A percentile compares a stretch with the other conserved stretches of the same genome.
These are phyloP conservation scores for Operophtera brumata DNA, from an alignment of 2,888 invertebrate genomes.

Conservation along the genomic window DNA sequence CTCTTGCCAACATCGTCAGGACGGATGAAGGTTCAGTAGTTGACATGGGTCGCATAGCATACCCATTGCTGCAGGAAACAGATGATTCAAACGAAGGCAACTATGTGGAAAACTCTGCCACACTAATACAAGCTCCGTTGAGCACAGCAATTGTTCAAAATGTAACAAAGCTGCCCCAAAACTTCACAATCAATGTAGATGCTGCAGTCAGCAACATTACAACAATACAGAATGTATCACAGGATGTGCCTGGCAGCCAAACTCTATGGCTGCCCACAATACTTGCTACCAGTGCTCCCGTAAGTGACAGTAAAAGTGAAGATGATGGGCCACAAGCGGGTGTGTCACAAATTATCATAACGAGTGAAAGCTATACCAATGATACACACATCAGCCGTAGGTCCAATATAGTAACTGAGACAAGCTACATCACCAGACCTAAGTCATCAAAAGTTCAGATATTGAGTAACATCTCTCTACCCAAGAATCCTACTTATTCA, in stretches of 20 bases:
- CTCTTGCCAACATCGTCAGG: slow-evolving; percentile 68
- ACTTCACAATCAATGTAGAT: slow-evolving; percentile 76
- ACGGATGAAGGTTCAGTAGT: slow-evolving; percentile 68
- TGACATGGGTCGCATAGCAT: slow-evolving; percentile 64
- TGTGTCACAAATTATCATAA: slow-evolving; percentile 73
- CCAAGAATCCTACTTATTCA: slow-evolving; percentile 66
- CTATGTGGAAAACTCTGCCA: slow-evolving; percentile 67
- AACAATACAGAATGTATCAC: slow-evolving; percentile 72
- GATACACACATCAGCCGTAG: slow-evolving; percentile 56
- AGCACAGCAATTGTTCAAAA: slow-evolving; percentile 74
- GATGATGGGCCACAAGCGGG: slow-evolving; percentile 63
- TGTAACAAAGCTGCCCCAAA: slow-evolving; percentile 72
- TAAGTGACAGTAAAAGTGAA: slow-evolving; percentile 59
- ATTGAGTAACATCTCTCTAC: slow-evolving; percentile 74
- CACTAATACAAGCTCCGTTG: slow-evolving; percentile 68
- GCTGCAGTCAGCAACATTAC: slow-evolving; percentile 72
- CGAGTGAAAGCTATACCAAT: slow-evolving; percentile 71
- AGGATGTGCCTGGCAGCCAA: slow-evolving; percentile 68
- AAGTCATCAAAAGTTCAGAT: slow-evolving; percentile 76
- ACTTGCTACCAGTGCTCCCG: slow-evolving; percentile 62
- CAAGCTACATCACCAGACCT: slow-evolving; percentile 63
- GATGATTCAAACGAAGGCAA: slow-evolving; percentile 67
- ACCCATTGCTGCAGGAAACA: slow-evolving; percentile 68
- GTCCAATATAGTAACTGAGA: slow-evolving; percentile 67
- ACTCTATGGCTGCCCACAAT: slow-evolving; percentile 76